Base-by-base conservation (phyloP, 1,140 invertebrate species). In the Platyura marginata region DNA sequence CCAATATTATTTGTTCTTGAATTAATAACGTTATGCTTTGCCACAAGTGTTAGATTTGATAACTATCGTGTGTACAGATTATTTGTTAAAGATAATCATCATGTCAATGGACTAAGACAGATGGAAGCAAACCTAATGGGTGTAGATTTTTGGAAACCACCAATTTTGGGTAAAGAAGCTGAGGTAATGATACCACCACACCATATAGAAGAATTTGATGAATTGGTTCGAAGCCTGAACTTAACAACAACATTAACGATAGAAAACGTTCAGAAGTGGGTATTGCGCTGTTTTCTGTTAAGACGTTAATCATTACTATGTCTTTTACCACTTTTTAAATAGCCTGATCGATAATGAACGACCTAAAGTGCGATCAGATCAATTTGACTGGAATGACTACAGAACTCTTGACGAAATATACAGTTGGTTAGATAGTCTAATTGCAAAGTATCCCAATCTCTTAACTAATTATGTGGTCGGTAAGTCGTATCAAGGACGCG, bases 361-460 rank as follows among this genome's bases (percentile, higher is more conserved):
- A 13, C 46, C 46, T n/a, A 48, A 48, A 46, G 49, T 45, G 22
- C 51, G 52, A 19, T 47, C 50, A 19, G 13, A 18, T 1, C 36
- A 36, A 5, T 61, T 62, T 38, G 54, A 48, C 35, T 69, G 68
- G 54, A 57, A 39, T 1, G 52, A 49, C 19, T 72, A 72, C 48
- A 61, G 70, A 40, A 55, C 47, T 2, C 46, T 71, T 16, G 59
- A 66, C 0, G 62, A 69, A 43, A 74, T 72, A 42, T 64, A 74
- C 37, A 25, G 34, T 1, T 67, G 65, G 50, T 33, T 74, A 11
- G 53, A 59, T 39, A 25, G 44, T 6, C 47, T 63, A 8, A 51
- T 51, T 20, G 20, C 42, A 8, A 47, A 47, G 9, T 57, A 63
- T 47, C 49, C 61, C 0, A 18, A 36, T 18, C 48, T 56, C 32